phyloP scores from a whole-genome alignment of 2,888 invertebrate genomes.

The Nipponacmea schrenckii region DNA sequence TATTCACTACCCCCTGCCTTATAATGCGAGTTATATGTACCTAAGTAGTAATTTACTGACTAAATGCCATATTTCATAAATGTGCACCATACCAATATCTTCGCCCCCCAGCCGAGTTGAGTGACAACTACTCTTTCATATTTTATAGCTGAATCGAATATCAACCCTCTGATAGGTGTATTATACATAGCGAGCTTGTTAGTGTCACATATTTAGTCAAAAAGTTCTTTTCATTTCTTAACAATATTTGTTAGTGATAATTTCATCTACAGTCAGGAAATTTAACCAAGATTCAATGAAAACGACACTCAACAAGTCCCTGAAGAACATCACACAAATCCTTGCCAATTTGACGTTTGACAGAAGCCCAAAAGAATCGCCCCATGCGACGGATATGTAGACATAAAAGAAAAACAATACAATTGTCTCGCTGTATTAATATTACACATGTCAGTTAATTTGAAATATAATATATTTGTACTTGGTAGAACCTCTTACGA shows the following conservation, averaged over 20 bases:
- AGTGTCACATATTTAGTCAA: conserved; percentile 7
- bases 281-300: not conserved
- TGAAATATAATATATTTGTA: too few relatives aligned
- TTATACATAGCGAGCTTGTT: not conserved
- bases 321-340: not conserved
- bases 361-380: not conserved
- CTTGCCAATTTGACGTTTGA: conserved; percentile 2
- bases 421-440: conserved; percentile 1
- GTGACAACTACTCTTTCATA: not conserved
- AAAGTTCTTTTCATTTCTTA: not conserved
- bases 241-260: not conserved
- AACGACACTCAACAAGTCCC: not conserved
- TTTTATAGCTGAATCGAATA: not conserved
- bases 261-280: not conserved
- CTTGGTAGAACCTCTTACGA: too few relatives aligned
- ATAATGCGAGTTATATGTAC: conserved; percentile 6
- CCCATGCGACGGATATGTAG: not conserved
- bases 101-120: not conserved
- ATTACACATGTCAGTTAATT: conserved; percentile 1
- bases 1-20: not conserved
- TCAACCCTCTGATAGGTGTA: not conserved
- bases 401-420: conserved; percentile 6
- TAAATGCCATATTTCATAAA: conserved; percentile 9
- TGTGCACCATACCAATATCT: conserved; percentile 1
- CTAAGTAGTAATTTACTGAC: conserved; percentile 7